These are phyloP conservation scores for Otus scops DNA, from an alignment of 2,797 vertebrate genomes.

Conservation along the genomic window DNA sequence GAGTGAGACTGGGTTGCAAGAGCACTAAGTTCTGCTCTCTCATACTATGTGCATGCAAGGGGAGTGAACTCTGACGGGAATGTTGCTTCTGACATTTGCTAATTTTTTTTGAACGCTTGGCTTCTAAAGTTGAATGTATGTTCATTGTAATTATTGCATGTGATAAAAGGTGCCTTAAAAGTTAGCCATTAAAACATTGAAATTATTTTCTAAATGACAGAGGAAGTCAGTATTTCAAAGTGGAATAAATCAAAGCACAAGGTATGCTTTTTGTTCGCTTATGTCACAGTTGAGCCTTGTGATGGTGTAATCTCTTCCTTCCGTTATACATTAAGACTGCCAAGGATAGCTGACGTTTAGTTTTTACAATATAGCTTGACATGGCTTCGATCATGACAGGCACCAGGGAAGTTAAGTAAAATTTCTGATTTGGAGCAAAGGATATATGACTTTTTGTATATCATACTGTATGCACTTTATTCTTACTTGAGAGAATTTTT, in stretches of 20 bases:
- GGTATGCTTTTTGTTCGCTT: neutral
- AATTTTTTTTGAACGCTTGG: neutral
- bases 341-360: neutral
- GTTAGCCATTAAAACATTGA: neutral
- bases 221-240: neutral
- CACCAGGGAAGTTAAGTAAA: neutral
- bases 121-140: neutral
- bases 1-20: neutral
- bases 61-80: neutral
- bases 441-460: neutral
- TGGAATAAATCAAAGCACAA: neutral
- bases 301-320: neutral
- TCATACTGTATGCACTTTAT: rapidly evolving
- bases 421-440: neutral
- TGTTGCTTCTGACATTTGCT: neutral
- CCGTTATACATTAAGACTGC: neutral
- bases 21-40: neutral
- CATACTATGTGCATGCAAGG: rapidly evolving
- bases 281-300: neutral
- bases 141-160: neutral
- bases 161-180: neutral
- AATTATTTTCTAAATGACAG: neutral
- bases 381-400: neutral
- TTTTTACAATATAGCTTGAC: neutral
- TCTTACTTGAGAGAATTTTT: neutral